Evolutionary conservation across 23 tunicate genomes (phyloP).

Genomic region (Styela plicata): DNA sequence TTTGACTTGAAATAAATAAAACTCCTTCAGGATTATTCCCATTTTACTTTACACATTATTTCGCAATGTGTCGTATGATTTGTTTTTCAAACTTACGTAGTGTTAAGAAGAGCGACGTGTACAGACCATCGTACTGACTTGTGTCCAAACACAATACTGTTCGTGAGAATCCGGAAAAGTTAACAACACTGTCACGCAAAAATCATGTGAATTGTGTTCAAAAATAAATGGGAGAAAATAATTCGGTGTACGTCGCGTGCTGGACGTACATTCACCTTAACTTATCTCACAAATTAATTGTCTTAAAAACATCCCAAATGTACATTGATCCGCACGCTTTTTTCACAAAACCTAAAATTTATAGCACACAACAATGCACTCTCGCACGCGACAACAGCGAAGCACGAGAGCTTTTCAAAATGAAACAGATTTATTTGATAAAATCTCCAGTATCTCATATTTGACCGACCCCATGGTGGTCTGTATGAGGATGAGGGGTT

Average conservation of each 20-base stretch:
- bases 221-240: neutral
- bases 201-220: neutral
- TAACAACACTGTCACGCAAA: neutral
- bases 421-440: neutral
- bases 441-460: neutral
- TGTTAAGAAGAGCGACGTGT: too few species aligned
- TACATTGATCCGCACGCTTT: neutral
- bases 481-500: too few species aligned
- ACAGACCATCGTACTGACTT: too few species aligned
- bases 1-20: too few species aligned
- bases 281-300: neutral
- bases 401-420: neutral
- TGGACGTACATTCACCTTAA: neutral
- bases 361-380: neutral
- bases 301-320: neutral
- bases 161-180: neutral
- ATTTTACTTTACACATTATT: too few species aligned
- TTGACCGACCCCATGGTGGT: too few species aligned
- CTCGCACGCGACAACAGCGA: neutral
- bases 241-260: neutral
- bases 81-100: too few species aligned
- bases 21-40: too few species aligned
- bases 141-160: too few species aligned
- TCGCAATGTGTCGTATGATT: too few species aligned
- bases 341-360: neutral